A percentile compares a stretch with the other conserved stretches of the same genome.
Evolutionary conservation across 2,113 vertebrate genomes (phyloP).

Genomic region (Beaufortia kweichowensis): DNA sequence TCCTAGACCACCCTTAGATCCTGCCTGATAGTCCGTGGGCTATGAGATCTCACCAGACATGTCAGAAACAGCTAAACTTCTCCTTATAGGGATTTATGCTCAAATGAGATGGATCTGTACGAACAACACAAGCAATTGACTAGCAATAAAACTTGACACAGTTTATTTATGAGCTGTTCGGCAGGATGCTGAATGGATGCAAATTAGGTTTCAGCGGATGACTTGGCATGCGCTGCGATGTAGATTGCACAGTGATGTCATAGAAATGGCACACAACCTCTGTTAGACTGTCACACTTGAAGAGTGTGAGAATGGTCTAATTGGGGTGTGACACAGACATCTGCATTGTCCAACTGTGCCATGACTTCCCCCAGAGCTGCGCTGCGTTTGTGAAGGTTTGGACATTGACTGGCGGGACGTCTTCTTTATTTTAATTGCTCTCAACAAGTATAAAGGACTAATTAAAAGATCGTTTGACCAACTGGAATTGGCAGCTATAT

Average conservation of each 20-base stretch:
- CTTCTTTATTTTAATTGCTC: constrained; percentile 57
- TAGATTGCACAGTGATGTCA: constrained; percentile 35
- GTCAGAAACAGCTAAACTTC: constrained; percentile 9
- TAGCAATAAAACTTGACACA: constrained; percentile 34
- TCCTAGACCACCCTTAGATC: not conserved
- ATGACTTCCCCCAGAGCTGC: constrained; percentile 40
- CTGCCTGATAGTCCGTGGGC: constrained; percentile 25
- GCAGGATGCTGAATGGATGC: not conserved
- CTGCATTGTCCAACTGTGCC: constrained; percentile 42
- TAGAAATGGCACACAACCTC: constrained; percentile 2
- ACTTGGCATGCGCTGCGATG: constrained; percentile 24
- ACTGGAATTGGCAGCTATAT: constrained; percentile 53
- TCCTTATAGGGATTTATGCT: constrained; percentile 18
- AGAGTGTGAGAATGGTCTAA: constrained; percentile 39
- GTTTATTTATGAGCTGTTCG: constrained; percentile 44
- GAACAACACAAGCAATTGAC: constrained; percentile 28
- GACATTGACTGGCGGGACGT: constrained; percentile 37
- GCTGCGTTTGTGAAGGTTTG: constrained; percentile 44
- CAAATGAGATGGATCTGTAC: constrained; percentile 21
- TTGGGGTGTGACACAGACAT: constrained; percentile 34
- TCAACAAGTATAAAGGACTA: constrained; percentile 59
- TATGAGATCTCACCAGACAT: constrained; percentile 30
- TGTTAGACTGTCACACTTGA: constrained; percentile 28
- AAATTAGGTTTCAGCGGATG: constrained; percentile 21
- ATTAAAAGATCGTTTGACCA: constrained; percentile 62